These are phyloP conservation scores for Trematomus loennbergii DNA, from an alignment of 2,113 vertebrate species.

Conservation along the genomic window DNA sequence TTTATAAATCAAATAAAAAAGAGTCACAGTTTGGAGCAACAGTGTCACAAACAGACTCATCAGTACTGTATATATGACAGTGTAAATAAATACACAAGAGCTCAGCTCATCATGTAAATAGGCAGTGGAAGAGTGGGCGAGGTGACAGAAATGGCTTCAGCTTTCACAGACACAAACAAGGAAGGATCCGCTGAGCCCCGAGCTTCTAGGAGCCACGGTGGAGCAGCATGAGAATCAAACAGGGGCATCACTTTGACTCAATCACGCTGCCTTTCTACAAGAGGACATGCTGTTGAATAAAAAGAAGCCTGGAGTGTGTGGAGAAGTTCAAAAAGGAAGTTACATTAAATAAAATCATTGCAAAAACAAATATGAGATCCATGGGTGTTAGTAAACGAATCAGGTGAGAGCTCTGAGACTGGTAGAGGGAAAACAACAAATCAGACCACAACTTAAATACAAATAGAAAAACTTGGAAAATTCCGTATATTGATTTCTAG, in stretches of 20 bases:
- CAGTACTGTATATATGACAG: slow-evolving; percentile 48
- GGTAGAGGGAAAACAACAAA: slow-evolving; percentile 44
- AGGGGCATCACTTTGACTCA: slow-evolving; percentile 28
- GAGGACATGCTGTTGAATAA: slow-evolving; percentile 6
- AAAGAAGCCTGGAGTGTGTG: neutral
- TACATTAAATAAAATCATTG: no score
- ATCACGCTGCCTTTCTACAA: slow-evolving; percentile 38
- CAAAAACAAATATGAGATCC: slow-evolving; percentile 39
- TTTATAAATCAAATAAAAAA: slow-evolving; percentile 46
- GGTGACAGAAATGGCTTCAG: slow-evolving; percentile 58
- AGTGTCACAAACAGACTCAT: slow-evolving; percentile 50
- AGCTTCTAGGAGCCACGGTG: slow-evolving; percentile 23
- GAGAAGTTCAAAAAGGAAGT: slow-evolving; percentile 19
- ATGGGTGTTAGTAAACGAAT: slow-evolving; percentile 23
- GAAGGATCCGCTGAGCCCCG: slow-evolving; percentile 35
- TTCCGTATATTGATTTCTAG: neutral
- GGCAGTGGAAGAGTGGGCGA: slow-evolving; percentile 51
- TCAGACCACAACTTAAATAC: slow-evolving; percentile 32
- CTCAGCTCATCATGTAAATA: slow-evolving; percentile 57
- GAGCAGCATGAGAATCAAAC: slow-evolving; percentile 47
- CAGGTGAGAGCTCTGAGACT: neutral
- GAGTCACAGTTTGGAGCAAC: slow-evolving; percentile 34
- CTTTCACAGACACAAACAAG: slow-evolving; percentile 43
- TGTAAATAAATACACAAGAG: slow-evolving; percentile 66
- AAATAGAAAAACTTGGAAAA: slow-evolving; percentile 15